Evolutionary conservation across 2,797 vertebrate genomes (phyloP), one percentile per base, ranked within the genome.

Genomic region (Melanotaenia nigrans): DNA sequence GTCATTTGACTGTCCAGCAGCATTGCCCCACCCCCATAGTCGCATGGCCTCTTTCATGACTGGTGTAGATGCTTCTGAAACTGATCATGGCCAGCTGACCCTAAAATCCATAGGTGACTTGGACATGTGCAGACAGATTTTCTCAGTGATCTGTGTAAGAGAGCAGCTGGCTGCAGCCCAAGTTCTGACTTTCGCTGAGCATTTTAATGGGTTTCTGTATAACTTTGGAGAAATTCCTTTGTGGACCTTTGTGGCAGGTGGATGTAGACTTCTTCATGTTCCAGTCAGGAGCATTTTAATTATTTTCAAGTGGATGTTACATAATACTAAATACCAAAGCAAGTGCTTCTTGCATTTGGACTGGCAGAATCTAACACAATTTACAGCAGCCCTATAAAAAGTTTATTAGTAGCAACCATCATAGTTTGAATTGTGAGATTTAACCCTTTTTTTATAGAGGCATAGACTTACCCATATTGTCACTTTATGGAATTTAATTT

Each of bases 1-100:
- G 83, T 91, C 83, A 89, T 84, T 77, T 86, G 86, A 91, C 75
- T 69, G 71, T 88, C 84, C 65, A 61, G 65, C 68, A 55, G 69
- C 57, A 70, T 87, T 69, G 47, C 74, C 72, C 69, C 79, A 40
- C 59, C 74, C 75, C 63, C 67, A 65, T 20, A 68, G 61, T 75
- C 65, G 32, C 32, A 33, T 33, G 65, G 68, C n/a, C 66, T 77
- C 70, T 71, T 47, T 28, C 25, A 45, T 47, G 35, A 61, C 62
- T 25, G 57, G 56, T 70, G 73, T 62, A 18, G 8, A 33, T 83
- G 61, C 53, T 24, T 49, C 42, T 77, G 35, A 70, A 76, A 65
- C 62, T 51, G 59, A 68, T 71, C 61, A 47, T 24, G 55, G 42
- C 30, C 61, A 36, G 66, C 32, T 83, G 84, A 85, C 68, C 78